Percentiles rank a stretch among this genome's conserved stretches.
phyloP scores from a whole-genome alignment of 2,888 invertebrate species.

The Timema podura region DNA sequence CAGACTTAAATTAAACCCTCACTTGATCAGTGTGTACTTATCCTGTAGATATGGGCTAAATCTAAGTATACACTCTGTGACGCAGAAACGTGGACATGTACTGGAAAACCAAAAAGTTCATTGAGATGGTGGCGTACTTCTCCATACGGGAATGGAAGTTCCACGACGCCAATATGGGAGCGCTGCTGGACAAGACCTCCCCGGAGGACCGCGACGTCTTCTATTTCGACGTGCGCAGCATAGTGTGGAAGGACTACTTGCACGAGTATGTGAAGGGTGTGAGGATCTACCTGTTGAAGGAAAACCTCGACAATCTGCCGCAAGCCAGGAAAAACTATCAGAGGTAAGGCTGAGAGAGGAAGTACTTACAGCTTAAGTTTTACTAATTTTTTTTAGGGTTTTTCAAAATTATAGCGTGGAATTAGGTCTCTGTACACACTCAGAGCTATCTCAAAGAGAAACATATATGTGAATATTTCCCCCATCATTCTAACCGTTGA shows the following conservation, averaged over 20 bases:
- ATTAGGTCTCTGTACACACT: too few relatives aligned
- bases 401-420: too few relatives aligned
- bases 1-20: too few relatives aligned
- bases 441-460: too few relatives aligned
- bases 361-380: too few relatives aligned
- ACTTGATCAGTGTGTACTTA: too few relatives aligned
- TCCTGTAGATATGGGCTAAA: too few relatives aligned
- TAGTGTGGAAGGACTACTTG: slow-evolving; percentile 9
- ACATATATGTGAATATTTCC: too few relatives aligned
- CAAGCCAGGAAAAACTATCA: slow-evolving; percentile 5
- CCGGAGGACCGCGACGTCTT: slow-evolving; percentile 1
- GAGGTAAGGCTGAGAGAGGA: background rate
- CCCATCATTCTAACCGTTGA: too few relatives aligned
- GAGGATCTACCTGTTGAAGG: slow-evolving; percentile 11
- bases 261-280: background rate
- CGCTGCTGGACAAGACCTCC: background rate
- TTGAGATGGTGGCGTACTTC: background rate
- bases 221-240: background rate
- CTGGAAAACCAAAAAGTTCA: background rate
- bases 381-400: too few relatives aligned
- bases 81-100: slow-evolving; percentile 7
- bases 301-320: background rate
- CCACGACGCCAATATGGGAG: slow-evolving; percentile 9
- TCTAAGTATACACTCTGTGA: background rate
- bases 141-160: background rate